A percentile compares a stretch with the other conserved stretches of the same genome.
Conservation (phyloP, 2,113 vertebrate genomes). For the Apodemus speciosus region DNA sequence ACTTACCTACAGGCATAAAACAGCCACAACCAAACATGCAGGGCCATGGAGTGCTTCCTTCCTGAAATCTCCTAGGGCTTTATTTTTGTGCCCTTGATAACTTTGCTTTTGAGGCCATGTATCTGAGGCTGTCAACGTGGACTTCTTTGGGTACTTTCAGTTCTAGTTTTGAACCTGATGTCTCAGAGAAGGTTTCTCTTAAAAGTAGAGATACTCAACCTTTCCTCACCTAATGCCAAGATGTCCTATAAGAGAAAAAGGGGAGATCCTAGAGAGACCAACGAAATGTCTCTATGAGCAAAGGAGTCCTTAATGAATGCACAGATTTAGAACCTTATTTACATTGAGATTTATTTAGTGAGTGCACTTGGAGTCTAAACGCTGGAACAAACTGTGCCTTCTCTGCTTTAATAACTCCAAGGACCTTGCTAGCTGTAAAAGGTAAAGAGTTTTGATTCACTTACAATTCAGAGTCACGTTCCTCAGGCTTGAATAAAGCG, state of each 20-base stretch:
- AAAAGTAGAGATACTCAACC: conserved; percentile 10
- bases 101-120: neutral
- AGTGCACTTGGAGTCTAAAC: conserved; percentile 79
- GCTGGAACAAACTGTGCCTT: conserved; percentile 82
- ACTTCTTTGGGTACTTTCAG: neutral
- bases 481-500: conserved; percentile 83
- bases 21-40: conserved; percentile 25
- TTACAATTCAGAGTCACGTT: conserved; percentile 84
- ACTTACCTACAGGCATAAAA: neutral
- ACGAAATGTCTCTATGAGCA: conserved; percentile 80
- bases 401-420: conserved; percentile 83
- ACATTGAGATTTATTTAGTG: conserved; percentile 84
- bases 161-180: neutral
- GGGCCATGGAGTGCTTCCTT: neutral
- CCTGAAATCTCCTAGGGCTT: conserved; percentile 24
- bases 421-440: conserved; percentile 80
- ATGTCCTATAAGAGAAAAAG: conserved; percentile 75
- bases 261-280: conserved; percentile 77
- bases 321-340: conserved; percentile 82
- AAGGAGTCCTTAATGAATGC: conserved; percentile 81
- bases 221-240: neutral
- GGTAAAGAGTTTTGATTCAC: conserved; percentile 76
- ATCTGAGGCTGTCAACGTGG: neutral
- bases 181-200: neutral
- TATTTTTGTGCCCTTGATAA: neutral